Evolutionary conservation across 2,888 invertebrate genomes (phyloP), one percentile per base, ranked within the genome.

Genomic region (Andricus curvator): DNA sequence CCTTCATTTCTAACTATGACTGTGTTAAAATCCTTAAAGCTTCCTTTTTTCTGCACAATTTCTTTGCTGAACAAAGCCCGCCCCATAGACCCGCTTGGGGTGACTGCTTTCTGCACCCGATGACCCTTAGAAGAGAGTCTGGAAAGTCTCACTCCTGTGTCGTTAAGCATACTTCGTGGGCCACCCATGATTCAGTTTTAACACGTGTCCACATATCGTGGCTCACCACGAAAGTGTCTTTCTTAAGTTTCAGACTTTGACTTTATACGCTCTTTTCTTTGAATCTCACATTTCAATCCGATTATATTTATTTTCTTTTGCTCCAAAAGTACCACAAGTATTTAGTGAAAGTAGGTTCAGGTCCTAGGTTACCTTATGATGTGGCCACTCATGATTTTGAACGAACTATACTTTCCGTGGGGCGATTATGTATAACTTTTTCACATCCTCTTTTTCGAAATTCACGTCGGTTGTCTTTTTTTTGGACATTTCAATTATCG

Each of bases 131-230:
- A 70, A 22, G 33, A 81, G 66, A 81, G 81, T 83, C 84, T 83
- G 83, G 83, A 80, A 84, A 80, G 56, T 78, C 68, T 82, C 84
- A 68, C 76, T 77, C 41, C 60, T 48, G 51, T 48, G 41, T 79
- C 56, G 60, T 67, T 78, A 44, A 62, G 37, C 20, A n/a, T 64
- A 78, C 29, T 81, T 74, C 68, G 67, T 29, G 76, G 66, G 78
- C 80, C 80, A 78, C 82, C 78, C 84, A 83, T 80, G 80, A 79
- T 79, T 83, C 79, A 78, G 25, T 60, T 70, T 37, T 62, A 51
- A 48, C 76, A 64, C 81, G 82, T 81, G 83, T 82, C 79, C 81
- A 81, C 80, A 74, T 74, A 74, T 80, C 81, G 67, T 79, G 80
- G 78, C 78, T 74, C 81, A 67, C 64, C 60, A 62, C 62, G 4